These are phyloP conservation scores for Cetoscarus ocellatus DNA, from an alignment of 2,797 vertebrate species.

Conservation along the genomic window DNA sequence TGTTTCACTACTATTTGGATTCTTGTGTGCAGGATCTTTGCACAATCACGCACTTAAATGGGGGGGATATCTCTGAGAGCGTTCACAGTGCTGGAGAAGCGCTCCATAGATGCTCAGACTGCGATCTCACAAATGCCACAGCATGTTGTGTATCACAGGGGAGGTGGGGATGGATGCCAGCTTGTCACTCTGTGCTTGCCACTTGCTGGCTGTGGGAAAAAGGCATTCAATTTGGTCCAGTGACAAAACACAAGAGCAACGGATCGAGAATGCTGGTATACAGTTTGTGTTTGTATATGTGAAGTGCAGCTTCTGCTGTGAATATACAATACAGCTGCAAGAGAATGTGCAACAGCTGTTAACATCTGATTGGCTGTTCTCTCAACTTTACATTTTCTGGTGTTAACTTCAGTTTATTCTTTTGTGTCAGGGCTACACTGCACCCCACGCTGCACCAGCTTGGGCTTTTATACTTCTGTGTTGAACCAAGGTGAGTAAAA, in stretches of 20 bases:
- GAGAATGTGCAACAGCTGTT: not conserved
- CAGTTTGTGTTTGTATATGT: not conserved
- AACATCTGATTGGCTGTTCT: not conserved
- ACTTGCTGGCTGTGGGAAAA: not conserved
- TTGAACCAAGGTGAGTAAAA: no score
- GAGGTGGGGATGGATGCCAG: not conserved
- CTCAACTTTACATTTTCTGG: no score
- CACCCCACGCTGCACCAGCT: no score
- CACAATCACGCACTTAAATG: not conserved
- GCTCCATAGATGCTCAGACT: not conserved
- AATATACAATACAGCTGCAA: no score
- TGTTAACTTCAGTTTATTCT: no score
- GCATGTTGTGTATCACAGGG: not conserved
- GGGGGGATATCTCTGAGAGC: no score
- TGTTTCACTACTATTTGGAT: no score
- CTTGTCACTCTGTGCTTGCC: not conserved
- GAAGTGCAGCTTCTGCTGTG: not conserved
- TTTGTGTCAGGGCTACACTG: no score
- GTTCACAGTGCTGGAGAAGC: not conserved
- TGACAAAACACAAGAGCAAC: not conserved
- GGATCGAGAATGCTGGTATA: not conserved
- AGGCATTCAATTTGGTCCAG: not conserved
- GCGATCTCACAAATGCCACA: not conserved
- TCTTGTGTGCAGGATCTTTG: conserved; percentile 4
- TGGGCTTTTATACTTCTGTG: no score